These are phyloP conservation scores for Brachionus manjavacas DNA, from an alignment of 1,140 invertebrate genomes.

Conservation along the genomic window DNA sequence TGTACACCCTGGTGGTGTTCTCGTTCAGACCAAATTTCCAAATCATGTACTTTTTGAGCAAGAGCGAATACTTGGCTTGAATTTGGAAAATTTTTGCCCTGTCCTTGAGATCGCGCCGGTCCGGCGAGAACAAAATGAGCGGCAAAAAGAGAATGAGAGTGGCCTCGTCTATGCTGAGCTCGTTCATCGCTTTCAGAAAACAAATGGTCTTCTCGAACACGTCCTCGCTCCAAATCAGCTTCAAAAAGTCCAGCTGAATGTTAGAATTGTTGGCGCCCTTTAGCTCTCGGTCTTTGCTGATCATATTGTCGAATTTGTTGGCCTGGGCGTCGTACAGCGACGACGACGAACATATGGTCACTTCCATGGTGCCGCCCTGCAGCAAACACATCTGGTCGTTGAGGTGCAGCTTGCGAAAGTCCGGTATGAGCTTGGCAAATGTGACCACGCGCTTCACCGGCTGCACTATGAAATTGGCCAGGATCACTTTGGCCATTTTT, in stretches of 20 bases:
- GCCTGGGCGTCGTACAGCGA: background rate
- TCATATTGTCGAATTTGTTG: background rate
- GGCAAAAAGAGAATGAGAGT: conserved; percentile 24
- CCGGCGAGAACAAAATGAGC: conserved; percentile 38
- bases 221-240: conserved; percentile 34
- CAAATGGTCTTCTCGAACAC: background rate
- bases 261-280: background rate
- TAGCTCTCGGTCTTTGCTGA: background rate
- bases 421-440: conserved; percentile 21
- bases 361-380: conserved; percentile 32
- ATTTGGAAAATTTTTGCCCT: background rate
- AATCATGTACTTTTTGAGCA: conserved; percentile 37
- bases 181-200: conserved; percentile 22
- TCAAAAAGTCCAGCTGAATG: conserved; percentile 16
- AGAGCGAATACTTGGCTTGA: background rate
- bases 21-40: conserved; percentile 26
- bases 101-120: background rate
- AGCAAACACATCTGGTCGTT: conserved; percentile 29
- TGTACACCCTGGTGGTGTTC: background rate
- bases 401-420: background rate
- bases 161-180: conserved; percentile 19
- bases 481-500: conserved; percentile 23
- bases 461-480: conserved; percentile 38
- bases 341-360: conserved; percentile 26
- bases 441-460: conserved; percentile 27